These are phyloP conservation scores for Pholis gunnellus DNA, from an alignment of 2,113 vertebrate species.

Conservation along the genomic window DNA sequence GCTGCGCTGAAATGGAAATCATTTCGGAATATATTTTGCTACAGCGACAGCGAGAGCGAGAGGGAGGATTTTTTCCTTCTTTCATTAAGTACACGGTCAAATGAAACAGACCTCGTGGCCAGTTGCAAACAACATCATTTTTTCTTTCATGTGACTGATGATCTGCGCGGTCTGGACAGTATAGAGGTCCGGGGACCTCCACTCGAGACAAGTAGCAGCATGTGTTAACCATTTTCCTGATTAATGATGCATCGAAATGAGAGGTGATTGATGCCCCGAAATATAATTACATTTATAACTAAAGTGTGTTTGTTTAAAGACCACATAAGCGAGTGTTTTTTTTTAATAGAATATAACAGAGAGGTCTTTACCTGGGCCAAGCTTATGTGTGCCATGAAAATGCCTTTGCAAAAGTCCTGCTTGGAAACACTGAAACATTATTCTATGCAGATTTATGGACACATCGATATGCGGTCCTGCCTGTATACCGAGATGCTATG, in stretches of 20 bases:
- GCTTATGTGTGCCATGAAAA: slow-evolving; percentile 33
- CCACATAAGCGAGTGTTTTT: slow-evolving; percentile 54
- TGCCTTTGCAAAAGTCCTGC: slow-evolving; percentile 18
- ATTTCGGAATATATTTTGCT: slow-evolving; percentile 74
- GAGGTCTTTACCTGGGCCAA: slow-evolving; percentile 5
- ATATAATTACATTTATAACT: slow-evolving; percentile 73
- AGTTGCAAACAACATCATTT: slow-evolving; percentile 66
- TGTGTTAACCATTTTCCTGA: slow-evolving; percentile 78
- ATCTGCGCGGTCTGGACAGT: slow-evolving; percentile 61
- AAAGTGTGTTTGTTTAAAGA: slow-evolving; percentile 70
- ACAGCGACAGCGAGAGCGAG: slow-evolving; percentile 56
- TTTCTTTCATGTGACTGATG: slow-evolving; percentile 69
- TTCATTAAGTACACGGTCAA: slow-evolving; percentile 63
- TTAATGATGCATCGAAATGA: slow-evolving; percentile 80
- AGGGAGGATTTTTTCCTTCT: slow-evolving; percentile 31
- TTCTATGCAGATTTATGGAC: slow-evolving; percentile 57
- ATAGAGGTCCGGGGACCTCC: slow-evolving; percentile 40
- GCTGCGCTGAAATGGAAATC: slow-evolving; percentile 68
- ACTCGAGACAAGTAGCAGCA: slow-evolving; percentile 69
- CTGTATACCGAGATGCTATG: slow-evolving; percentile 65
- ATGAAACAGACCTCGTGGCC: slow-evolving; percentile 65
- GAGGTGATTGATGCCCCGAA: slow-evolving; percentile 73
- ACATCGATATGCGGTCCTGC: slow-evolving; percentile 50
- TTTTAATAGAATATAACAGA: slow-evolving; percentile 18
- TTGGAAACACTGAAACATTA: slow-evolving; percentile 48